A percentile compares a stretch with the other conserved stretches of the same genome.
phyloP scores from a whole-genome alignment of 2,113 vertebrate genomes.

The Pteropus alecto region DNA sequence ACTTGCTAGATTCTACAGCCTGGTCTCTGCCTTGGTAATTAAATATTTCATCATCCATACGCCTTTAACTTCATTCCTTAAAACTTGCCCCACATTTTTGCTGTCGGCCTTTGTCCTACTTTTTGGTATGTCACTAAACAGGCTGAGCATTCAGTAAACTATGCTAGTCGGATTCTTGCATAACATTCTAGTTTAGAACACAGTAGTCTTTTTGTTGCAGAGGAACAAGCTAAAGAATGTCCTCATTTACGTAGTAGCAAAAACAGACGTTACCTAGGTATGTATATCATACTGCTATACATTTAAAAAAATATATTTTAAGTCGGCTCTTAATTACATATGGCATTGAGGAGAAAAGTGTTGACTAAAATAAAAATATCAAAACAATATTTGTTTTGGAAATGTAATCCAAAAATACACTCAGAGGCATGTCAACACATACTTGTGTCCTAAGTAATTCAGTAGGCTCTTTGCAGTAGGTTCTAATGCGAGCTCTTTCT shows the following conservation, averaged over 20 bases:
- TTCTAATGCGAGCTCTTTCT: background rate
- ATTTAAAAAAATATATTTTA: background rate
- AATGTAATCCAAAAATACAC: constrained; percentile 39
- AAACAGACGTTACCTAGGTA: constrained; percentile 54
- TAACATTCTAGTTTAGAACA: constrained; percentile 51
- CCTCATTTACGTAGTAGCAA: constrained; percentile 56
- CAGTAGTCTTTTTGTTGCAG: constrained; percentile 62
- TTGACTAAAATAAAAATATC: constrained; percentile 25
- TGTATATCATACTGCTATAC: background rate
- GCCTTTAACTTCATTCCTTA: constrained; percentile 32
- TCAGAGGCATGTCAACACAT: background rate
- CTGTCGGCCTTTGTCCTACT: constrained; percentile 59
- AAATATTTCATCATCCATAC: constrained; percentile 18
- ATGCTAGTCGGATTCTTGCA: background rate
- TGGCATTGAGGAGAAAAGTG: background rate
- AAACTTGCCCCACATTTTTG: constrained; percentile 47
- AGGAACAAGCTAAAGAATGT: constrained; percentile 69
- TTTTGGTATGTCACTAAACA: constrained; percentile 49
- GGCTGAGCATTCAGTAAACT: constrained; percentile 67
- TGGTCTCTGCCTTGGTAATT: constrained; percentile 9
- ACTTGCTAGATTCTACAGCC: background rate
- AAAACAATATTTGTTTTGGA: constrained; percentile 33
- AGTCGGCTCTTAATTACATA: background rate
- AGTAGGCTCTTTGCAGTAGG: background rate
- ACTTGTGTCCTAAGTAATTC: constrained; percentile 9